Conservation (phyloP, 2,797 vertebrate genomes). For the Potorous gilbertii region DNA sequence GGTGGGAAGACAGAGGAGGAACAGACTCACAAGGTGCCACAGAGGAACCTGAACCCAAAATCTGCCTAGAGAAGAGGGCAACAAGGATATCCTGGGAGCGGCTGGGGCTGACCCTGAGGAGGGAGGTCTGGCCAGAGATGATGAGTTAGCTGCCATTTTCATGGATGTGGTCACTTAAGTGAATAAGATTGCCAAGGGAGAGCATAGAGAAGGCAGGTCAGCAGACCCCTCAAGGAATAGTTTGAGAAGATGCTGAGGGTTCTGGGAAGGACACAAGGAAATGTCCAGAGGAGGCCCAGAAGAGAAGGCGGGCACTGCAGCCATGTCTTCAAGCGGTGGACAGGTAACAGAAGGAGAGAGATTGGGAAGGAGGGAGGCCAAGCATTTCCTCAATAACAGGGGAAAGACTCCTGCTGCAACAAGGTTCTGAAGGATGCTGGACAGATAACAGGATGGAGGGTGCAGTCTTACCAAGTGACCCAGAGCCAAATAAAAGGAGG, state of each 20-base stretch:
- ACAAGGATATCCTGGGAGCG: background rate
- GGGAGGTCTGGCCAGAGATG: too few species aligned
- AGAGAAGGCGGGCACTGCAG: too few species aligned
- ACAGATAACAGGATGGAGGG: too few species aligned
- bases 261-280: background rate
- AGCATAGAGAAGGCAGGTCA: background rate
- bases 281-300: too few species aligned
- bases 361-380: background rate
- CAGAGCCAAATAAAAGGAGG: too few species aligned
- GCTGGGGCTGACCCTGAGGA: background rate
- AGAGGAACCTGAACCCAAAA: background rate
- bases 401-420: too few species aligned
- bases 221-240: background rate
- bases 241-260: background rate
- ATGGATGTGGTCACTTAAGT: background rate
- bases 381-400: background rate
- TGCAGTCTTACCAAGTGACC: too few species aligned
- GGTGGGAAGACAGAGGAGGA: too few species aligned
- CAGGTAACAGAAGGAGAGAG: background rate
- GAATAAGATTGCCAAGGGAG: background rate
- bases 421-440: too few species aligned
- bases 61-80: background rate
- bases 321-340: background rate
- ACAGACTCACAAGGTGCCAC: too few species aligned
- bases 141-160: too few species aligned